Conservation (phyloP, 2,888 invertebrate species). For the Alloscopus bannaensis region DNA sequence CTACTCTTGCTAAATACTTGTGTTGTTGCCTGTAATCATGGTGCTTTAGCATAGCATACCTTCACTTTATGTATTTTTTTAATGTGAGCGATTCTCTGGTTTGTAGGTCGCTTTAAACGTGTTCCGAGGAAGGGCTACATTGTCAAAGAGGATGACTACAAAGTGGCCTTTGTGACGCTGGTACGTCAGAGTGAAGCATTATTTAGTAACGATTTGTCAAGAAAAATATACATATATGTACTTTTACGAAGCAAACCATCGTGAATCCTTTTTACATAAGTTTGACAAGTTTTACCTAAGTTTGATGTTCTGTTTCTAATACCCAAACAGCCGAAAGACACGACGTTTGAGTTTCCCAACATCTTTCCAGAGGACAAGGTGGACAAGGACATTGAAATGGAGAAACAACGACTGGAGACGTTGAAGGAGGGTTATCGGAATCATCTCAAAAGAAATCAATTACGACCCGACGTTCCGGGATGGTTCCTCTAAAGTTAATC, state of each 20-base stretch:
- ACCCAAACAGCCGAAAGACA: constrained; percentile 51
- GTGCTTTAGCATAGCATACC: too few species aligned
- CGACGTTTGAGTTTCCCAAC: constrained; percentile 46
- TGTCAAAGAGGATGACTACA: constrained; percentile 88
- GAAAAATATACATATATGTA: too few species aligned
- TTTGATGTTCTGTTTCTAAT: too few species aligned
- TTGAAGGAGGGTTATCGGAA: constrained; percentile 32
- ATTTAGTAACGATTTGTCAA: too few species aligned
- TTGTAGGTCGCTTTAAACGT: constrained; percentile 77
- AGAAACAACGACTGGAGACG: constrained; percentile 38
- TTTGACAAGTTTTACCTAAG: too few species aligned
- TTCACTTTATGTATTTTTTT: too few species aligned
- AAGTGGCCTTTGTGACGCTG: constrained; percentile 86
- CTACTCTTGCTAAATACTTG: too few species aligned
- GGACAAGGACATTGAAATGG: constrained; percentile 40
- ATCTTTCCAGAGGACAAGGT: constrained; percentile 40
- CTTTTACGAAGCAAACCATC: too few species aligned
- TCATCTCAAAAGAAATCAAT: constrained; percentile 38
- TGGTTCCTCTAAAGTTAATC: constrained; percentile 43
- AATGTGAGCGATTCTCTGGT: too few species aligned
- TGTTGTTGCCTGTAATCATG: too few species aligned
- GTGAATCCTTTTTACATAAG: too few species aligned
- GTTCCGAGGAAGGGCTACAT: constrained; percentile 80
- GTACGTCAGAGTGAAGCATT: constrained; percentile 81
- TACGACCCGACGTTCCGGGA: constrained; percentile 47